These are phyloP conservation scores for Schlechtendalia chinensis DNA, from an alignment of 1,140 invertebrate genomes.

Conservation along the genomic window DNA sequence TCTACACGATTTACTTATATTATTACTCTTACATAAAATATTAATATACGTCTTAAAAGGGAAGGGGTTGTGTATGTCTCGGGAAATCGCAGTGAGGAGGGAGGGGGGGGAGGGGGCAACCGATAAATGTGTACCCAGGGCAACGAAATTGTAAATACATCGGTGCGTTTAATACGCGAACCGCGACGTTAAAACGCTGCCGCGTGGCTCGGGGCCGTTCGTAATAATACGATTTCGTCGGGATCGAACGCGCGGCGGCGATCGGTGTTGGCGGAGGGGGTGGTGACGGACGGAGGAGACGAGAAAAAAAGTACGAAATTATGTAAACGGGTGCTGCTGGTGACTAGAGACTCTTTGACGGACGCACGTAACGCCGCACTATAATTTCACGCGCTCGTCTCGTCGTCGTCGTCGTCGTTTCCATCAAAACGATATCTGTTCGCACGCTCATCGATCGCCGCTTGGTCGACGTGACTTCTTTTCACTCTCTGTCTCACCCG, in stretches of 20 bases:
- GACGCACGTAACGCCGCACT: conserved; percentile 5
- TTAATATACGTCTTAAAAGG: too few species aligned
- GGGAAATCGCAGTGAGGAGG: too few species aligned
- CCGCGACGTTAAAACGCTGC: not conserved
- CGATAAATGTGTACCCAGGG: too few species aligned
- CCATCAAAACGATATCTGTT: conserved; percentile 33
- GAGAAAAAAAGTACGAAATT: not conserved
- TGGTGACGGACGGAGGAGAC: not conserved
- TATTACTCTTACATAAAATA: too few species aligned
- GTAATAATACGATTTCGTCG: conserved; percentile 1
- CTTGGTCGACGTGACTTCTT: not conserved
- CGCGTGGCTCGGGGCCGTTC: not conserved
- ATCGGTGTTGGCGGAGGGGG: too few species aligned
- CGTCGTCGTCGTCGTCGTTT: not conserved
- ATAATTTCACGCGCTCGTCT: not conserved
- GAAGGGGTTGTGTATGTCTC: too few species aligned
- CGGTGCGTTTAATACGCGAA: too few species aligned
- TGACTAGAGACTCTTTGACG: conserved; percentile 1
- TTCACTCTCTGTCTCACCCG: not conserved
- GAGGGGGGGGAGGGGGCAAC: too few species aligned
- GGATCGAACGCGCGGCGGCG: not conserved
- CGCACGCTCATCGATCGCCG: conserved; percentile 35
- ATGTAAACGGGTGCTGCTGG: conserved; percentile 37
- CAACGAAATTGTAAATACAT: too few species aligned
- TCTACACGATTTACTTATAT: too few species aligned